Evolutionary conservation across 2,797 vertebrate species (phyloP), one percentile per base, ranked within the genome.

Genomic region (Ctenopoma multispine): DNA sequence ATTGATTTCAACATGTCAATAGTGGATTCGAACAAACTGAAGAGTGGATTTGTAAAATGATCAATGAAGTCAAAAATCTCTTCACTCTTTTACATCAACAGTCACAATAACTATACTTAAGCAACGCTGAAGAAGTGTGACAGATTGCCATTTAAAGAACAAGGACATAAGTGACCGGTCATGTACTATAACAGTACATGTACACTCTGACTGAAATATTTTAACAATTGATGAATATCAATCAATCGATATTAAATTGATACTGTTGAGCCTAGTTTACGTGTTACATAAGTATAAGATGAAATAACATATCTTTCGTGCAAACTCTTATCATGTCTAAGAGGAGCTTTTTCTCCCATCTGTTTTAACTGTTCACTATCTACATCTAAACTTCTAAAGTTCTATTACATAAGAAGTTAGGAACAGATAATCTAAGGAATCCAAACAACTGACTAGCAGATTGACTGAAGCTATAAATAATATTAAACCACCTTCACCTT

Each of bases 401-500:
- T 48, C 18, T 27, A 12, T 72, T 75, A n/a, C 3, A 3, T 24
- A 63, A 63, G 61, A 8, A 62, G 14, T 15, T 34, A 68, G 24
- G 63, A 70, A 60, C 53, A 63, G 27, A 73, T 7, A 31, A n/a
- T n/a, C n/a, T n/a, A 23, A 14, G 43, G 57, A 70, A 72, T 41
- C 62, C 46, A 72, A 61, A 66, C 38, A 53, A 18, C 31, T 48
- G 47, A 43, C 7, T 48, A n/a, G n/a, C 9, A 1, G 60, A 51
- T 67, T 20, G 11, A 47, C 27, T 43, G 3, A 60, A 31, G 53
- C 40, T 63, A 46, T 55, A 47, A 60, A 75, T 69, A 56, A 10
- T 14, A 13, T 54, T 56, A 14, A 21, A 21, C 7, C 29, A 69
- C 64, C 43, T 73, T 78, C 24, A 78, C 56, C 58, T 78, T 80